Evolutionary conservation across 2,113 vertebrate species (phyloP), one percentile per base, ranked within the genome.

Genomic region (Coracopsis vasa): DNA sequence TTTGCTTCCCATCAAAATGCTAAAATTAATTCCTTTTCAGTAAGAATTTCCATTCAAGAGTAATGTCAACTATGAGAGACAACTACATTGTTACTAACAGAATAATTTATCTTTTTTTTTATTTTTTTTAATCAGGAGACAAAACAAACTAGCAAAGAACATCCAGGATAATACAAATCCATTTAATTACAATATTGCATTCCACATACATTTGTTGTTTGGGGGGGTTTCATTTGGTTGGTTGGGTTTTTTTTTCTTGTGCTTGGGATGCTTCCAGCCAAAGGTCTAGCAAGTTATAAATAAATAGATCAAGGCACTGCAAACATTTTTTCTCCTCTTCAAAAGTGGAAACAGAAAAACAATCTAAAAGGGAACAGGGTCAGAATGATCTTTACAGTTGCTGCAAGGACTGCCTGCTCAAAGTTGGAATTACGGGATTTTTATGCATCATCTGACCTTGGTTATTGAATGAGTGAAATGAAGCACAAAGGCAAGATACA

Each of bases 221-320:
- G 10, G 33, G 33, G 33, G 33, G 35, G 24, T 58, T 58, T 24
- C 33, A 24, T 35, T 58, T 58, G 33, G n/a, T 58, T 58, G 33
- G 33, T 58, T 58, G 56, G 4, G 1, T 11, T 9, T 33, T 85
- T 33, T 33, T 80, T 9, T 1, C 23, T 88, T 73, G 33, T 58
- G 28, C 42, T 72, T 86, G 56, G 54, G 51, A 86, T 94, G 21
- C 33, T 94, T 96, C 90, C 60, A 91, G 77, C 18, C 64, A 74
- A 94, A 90, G n/a, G 10, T 86, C 75, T 73, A 50, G 47, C 66
- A 91, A 90, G 27, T 84, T 88, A 88, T 83, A 83, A 94, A 95
- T 70, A 96, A 94, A 92, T 44, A 94, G 67, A 95, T 79, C 69
- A 73, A 90, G 72, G 66, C 45, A 58, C 65, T 86, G 75, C 0